Base-by-base conservation (phyloP, 2,888 invertebrate species). In the Acanthosepion lycidas region DNA sequence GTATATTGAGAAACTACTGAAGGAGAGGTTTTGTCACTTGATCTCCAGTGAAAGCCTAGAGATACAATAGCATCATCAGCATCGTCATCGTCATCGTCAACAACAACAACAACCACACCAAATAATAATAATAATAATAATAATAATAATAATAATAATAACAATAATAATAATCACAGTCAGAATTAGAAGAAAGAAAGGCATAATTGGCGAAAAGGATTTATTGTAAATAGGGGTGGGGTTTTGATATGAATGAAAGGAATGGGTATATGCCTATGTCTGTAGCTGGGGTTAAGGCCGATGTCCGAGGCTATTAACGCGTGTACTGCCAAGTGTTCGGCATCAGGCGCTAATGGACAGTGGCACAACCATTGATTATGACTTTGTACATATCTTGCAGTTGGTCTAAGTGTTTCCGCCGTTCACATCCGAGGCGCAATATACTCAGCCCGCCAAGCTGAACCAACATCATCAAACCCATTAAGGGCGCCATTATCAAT, bases 361-460 rank as follows among this genome's bases (percentile, higher is more conserved):
- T 78, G 78, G 78, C 78, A 78, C 78, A 12, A 23, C n/a, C 78
- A 78, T 78, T 78, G 78, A 78, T 78, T 78, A 78, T 78, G 78
- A 78, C 78, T 78, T 33, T 78, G 78, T 78, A 33, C 78, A 78
- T 78, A 78, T 78, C 78, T 78, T n/a, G 78, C 78, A 33, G 78
- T 78, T 78, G 78, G 78, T 78, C 78, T 78, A 78, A 78, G 78
- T 78, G 78, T 78, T 78, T 78, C 78, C 78, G 78, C 78, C 78
- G 78, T 33, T 78, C 78, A 78, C 78, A 78, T 78, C 78, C 78
- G 78, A 78, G 20, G 78, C 15, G 78, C 78, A 78, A 78, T 78
- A 78, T 33, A 78, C 78, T 33, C n/a, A 78, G n/a, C 78, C 78
- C 78, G 33, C 78, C 33, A 78, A 78, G 78, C 78, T n/a, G 78